Evolutionary conservation across 2,888 invertebrate genomes (phyloP).

Genomic region (Agonopterix subpropinquella): DNA sequence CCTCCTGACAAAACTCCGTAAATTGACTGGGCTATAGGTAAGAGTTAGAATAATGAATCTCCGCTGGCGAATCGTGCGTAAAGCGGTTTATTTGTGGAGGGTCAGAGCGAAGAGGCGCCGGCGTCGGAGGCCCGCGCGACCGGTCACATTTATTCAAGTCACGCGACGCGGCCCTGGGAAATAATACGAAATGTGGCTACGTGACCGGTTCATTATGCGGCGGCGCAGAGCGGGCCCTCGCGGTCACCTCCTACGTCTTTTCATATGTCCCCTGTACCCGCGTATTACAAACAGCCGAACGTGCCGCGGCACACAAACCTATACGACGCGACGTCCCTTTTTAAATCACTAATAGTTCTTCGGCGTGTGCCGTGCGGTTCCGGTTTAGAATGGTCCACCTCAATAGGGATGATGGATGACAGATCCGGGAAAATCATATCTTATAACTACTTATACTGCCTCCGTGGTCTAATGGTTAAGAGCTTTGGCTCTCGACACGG

Average conservation of each 20-base stretch:
- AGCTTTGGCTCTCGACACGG: too few species aligned
- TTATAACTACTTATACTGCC: too few species aligned
- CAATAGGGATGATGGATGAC: too few species aligned
- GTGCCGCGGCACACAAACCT: slow-evolving; percentile 35
- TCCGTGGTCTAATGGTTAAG: too few species aligned
- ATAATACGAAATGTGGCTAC: slow-evolving; percentile 76
- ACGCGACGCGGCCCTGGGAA: slow-evolving; percentile 72
- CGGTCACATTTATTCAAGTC: slow-evolving; percentile 67
- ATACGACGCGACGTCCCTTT: slow-evolving; percentile 32
- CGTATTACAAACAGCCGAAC: slow-evolving; percentile 47
- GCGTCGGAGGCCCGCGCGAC: slow-evolving; percentile 41
- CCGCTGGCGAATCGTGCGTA: slow-evolving; percentile 69
- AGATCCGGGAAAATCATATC: too few species aligned
- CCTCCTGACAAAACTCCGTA: too few species aligned
- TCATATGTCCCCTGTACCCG: slow-evolving; percentile 29
- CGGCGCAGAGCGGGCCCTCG: slow-evolving; percentile 48
- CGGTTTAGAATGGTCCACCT: too few species aligned
- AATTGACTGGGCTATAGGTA: background rate
- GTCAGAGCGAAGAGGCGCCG: slow-evolving; percentile 57
- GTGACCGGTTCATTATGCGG: slow-evolving; percentile 75
- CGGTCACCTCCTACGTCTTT: slow-evolving; percentile 22
- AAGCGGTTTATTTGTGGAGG: slow-evolving; percentile 74
- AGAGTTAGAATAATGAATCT: slow-evolving; percentile 73
- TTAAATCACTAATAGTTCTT: slow-evolving; percentile 33
- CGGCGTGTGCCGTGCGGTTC: too few species aligned